phyloP scores from a whole-genome alignment of 2,888 invertebrate species.

The Patella ulyssiponensis region DNA sequence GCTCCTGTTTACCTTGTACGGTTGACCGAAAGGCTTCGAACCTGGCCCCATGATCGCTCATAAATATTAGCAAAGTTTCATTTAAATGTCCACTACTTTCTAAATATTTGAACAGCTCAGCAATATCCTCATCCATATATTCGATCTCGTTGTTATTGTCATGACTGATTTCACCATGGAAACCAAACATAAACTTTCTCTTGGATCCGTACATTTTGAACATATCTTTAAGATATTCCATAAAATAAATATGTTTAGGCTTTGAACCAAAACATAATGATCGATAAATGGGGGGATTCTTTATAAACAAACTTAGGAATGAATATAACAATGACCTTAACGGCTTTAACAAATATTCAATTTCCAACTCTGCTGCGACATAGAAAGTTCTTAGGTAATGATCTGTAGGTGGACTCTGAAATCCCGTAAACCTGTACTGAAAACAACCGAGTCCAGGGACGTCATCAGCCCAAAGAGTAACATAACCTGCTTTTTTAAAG shows the following conservation, averaged over 20 bases:
- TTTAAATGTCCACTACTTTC: conserved; percentile 78
- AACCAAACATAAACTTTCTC: conserved; percentile 88
- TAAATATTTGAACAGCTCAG: conserved; percentile 75
- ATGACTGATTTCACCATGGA: conserved; percentile 89
- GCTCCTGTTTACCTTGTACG: conserved; percentile 90
- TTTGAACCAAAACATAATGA: conserved; percentile 82
- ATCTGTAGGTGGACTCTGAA: conserved; percentile 85
- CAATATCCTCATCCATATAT: conserved; percentile 81
- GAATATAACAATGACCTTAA: neutral
- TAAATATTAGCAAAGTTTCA: conserved; percentile 85
- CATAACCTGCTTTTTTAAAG: conserved; percentile 74
- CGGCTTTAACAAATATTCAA: neutral
- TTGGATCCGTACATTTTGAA: conserved; percentile 78
- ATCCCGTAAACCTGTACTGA: conserved; percentile 90
- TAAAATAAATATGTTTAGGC: conserved; percentile 75
- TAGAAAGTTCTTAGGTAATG: conserved; percentile 87
- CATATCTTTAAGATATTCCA: conserved; percentile 73
- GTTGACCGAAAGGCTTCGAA: conserved; percentile 87
- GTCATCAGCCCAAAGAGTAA: conserved; percentile 88
- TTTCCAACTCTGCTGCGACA: conserved; percentile 23
- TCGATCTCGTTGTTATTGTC: conserved; percentile 85
- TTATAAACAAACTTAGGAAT: neutral
- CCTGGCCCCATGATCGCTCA: conserved; percentile 90
- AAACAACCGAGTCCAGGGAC: conserved; percentile 87
- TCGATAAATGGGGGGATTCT: conserved; percentile 74